Conservation (phyloP, 2,888 invertebrate species). For the Lysandra bellargus region DNA sequence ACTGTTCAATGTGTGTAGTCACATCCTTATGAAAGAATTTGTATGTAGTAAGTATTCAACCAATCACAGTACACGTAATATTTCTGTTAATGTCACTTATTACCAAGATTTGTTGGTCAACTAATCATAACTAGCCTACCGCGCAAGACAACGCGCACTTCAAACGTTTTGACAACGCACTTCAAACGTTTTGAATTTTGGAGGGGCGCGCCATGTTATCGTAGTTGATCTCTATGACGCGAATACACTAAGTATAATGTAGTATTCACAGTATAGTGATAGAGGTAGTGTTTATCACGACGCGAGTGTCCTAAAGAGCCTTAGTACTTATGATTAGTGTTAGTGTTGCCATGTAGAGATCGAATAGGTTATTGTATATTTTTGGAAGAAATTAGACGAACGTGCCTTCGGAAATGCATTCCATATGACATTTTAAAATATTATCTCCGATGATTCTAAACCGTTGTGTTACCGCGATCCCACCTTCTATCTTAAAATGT, state of each 20-base stretch:
- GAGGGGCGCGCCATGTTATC: too few relatives aligned
- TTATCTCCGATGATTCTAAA: constrained; percentile 13
- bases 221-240: neutral
- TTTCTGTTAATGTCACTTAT: too few relatives aligned
- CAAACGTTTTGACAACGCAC: too few relatives aligned
- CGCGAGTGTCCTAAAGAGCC: constrained; percentile 31
- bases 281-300: constrained; percentile 16
- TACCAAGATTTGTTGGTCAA: too few relatives aligned
- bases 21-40: too few relatives aligned
- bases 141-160: too few relatives aligned
- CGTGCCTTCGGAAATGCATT: constrained; percentile 36
- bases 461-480: neutral
- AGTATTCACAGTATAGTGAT: neutral
- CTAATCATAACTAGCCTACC: too few relatives aligned
- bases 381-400: constrained; percentile 35
- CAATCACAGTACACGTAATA: too few relatives aligned
- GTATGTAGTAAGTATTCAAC: too few relatives aligned
- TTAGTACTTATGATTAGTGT: constrained; percentile 36
- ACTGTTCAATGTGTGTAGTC: too few relatives aligned
- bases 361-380: constrained; percentile 38
- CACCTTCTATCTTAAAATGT: constrained; percentile 27
- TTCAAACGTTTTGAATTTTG: too few relatives aligned
- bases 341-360: constrained; percentile 34
- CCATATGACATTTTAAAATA: constrained; percentile 32
- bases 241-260: neutral